Base-by-base conservation (phyloP, 1,140 invertebrate species). In the Anastrepha ludens region DNA sequence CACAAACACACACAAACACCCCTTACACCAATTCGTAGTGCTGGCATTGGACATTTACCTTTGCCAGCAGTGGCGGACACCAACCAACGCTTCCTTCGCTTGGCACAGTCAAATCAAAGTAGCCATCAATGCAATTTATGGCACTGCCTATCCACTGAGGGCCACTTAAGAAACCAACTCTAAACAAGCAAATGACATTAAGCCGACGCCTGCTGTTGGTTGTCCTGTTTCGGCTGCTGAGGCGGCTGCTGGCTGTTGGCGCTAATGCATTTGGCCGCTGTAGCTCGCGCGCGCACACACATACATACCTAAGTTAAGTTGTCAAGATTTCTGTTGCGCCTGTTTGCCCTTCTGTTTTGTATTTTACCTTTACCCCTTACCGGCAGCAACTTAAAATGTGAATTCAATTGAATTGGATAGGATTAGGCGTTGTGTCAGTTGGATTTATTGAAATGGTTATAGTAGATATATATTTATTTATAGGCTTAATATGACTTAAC, bases 151-250 rank as follows among this genome's bases (percentile, higher is more conserved):
- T n/a, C 47, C 44, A 55, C 74, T 55, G 74, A 41, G 15, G 41
- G 74, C 74, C 47, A 29, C 74, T 55, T 81, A 55, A 81, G 55
- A 41, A n/a, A 47, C 17, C 74, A 81, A 50, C n/a, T 4, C n/a
- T 9, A 20, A 81, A 81, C 74, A 81, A 81, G 74, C n/a, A 81
- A 81, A 81, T 81, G 74, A 81, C 74, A 81, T 81, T 81, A 81
- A 81, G 74, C 74, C 74, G 74, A 81, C 74, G n/a, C n/a, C 47
- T 55, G 47, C 74, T 20, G 74, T 20, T 55, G 5, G n/a, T 58
- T 81, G 17, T 81, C 74, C 74, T 81, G 47, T 41, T 81, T 44
- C 55, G 47, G 74, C 74, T 81, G 47, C 47, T 81, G 47, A 81
- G 6, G 74, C 74, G 47, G n/a, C 47, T 78, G 47, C 13, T 70